Evolutionary conservation across 1,140 invertebrate species (phyloP), one percentile per base, ranked within the genome.

Genomic region (Rhopalosiphum padi): DNA sequence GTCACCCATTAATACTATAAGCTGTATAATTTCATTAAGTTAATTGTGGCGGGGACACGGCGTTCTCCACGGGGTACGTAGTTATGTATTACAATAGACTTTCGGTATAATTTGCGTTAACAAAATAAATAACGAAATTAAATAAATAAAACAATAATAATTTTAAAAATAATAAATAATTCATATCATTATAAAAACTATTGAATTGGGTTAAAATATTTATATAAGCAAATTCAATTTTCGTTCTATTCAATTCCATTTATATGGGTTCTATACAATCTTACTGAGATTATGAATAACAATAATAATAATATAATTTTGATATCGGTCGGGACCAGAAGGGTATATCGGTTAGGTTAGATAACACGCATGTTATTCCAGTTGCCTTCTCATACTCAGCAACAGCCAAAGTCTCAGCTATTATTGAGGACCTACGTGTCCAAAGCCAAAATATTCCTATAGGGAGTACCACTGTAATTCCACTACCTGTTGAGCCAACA

Each of bases 401-500:
- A 11, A 15, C n/a, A 4, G 4, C n/a, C n/a, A n/a, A 77, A 77
- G 15, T 15, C 15, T 77, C n/a, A n/a, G 60, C 15, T n/a, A 77
- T 77, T 77, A 77, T 77, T 77, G 60, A 5, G 60, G 60, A 35
- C 60, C 60, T n/a, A 77, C 60, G 60, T 77, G 60, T 77, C 15
- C 15, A n/a, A 9, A 22, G 30, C 30, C n/a, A 18, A 11, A 11
- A 68, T 68, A 30, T 11, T 68, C 11, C 15, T n/a, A 18, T 15
- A 83, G 35, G 35, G 18, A 37, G 77, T 83, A 83, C 21, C 21
- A 41, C 37, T 25, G 83, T 85, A 83, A 86, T 86, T 46, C n/a
- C n/a, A 77, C 43, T n/a, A 86, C 87, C 46, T 88, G 87, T 88
- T 88, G 87, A 35, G n/a, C n/a, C 60, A 5, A 77, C n/a, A 77